Evolutionary conservation across 2,797 vertebrate species (phyloP).

Genomic region (Sylvia borin): DNA sequence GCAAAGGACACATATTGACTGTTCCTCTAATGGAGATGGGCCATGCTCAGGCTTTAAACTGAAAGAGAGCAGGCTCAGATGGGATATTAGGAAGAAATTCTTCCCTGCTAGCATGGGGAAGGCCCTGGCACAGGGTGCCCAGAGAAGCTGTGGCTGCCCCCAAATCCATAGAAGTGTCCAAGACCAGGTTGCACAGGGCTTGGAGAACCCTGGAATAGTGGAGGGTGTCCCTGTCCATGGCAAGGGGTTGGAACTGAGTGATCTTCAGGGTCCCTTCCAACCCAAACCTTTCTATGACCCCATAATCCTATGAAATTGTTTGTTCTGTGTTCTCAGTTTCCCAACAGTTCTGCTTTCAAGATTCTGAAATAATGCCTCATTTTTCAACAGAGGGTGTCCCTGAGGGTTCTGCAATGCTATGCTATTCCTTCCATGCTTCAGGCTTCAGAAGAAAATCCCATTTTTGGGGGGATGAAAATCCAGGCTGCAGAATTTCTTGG

Average conservation of each 20-base stretch:
- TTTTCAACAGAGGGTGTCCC: background rate
- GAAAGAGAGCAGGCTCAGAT: background rate
- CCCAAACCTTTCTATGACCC: background rate
- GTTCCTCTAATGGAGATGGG: background rate
- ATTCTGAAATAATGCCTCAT: background rate
- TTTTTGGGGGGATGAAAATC: background rate
- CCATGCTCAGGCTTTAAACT: background rate
- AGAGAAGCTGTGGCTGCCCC: background rate
- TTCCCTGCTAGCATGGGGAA: fast-evolving
- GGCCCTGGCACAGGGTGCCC: background rate
- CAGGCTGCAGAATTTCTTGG: background rate
- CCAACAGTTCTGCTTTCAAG: background rate
- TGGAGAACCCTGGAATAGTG: fast-evolving
- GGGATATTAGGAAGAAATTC: fast-evolving
- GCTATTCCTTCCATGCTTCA: background rate
- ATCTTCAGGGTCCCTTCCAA: too few species aligned
- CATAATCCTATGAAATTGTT: background rate
- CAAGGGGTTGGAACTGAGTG: fast-evolving
- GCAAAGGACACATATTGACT: background rate
- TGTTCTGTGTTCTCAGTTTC: background rate
- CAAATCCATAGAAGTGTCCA: background rate
- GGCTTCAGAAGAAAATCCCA: background rate
- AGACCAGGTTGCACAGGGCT: fast-evolving
- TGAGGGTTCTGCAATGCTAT: background rate
- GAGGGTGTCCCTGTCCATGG: background rate